Conservation (phyloP, 2,113 vertebrate species). For the western clawed frog (Xenopus tropicalis) region UCB_Xtro_10.0 CM004447.2:130592501-130593000, state of each 20-base stretch:
- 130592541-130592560: conserved; percentile 98
- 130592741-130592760: neutral
- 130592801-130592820: too few relatives aligned
- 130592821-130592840: too few relatives aligned
- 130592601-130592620: conserved; percentile 97
- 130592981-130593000: too few relatives aligned
- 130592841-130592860: too few relatives aligned
- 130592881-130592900: too few relatives aligned
- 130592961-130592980: too few relatives aligned
- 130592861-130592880: too few relatives aligned
- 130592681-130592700: conserved; percentile 98
- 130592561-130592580: conserved; percentile 89
- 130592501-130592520: conserved; percentile 95
- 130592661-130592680: conserved; percentile 97
- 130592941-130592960: too few relatives aligned
- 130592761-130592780: too few relatives aligned
- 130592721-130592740: conserved; percentile 96
- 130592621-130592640: conserved; percentile 98
- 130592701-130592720: conserved; percentile 96
- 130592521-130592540: conserved; percentile 91
- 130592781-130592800: too few relatives aligned
- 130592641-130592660: conserved; percentile 93
- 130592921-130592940: too few relatives aligned
- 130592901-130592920: too few relatives aligned
- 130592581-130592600: conserved; percentile 95